These are phyloP conservation scores for Sarcophaga bullata DNA, from an alignment of 1,140 invertebrate genomes.

Conservation along the genomic window DNA sequence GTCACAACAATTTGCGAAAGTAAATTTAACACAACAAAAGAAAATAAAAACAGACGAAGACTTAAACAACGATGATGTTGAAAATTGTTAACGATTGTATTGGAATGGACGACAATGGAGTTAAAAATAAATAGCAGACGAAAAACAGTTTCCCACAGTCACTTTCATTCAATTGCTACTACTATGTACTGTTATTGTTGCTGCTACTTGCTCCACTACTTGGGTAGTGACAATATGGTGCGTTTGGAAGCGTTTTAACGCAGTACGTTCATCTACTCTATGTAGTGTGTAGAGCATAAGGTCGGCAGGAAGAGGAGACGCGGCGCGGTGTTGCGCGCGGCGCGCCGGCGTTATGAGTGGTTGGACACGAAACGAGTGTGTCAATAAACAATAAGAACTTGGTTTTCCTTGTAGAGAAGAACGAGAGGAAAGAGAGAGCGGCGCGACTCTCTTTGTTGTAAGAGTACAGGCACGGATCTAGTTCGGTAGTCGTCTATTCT, in stretches of 20 bases:
- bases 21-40: not conserved
- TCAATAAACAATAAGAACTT: constrained; percentile 6
- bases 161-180: not conserved
- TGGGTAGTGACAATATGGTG: not conserved
- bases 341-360: not conserved
- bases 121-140: not conserved
- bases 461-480: too few species aligned
- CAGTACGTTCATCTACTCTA: not conserved
- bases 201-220: not conserved
- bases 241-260: too few species aligned
- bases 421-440: too few species aligned
- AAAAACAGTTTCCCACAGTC: not conserved
- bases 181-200: not conserved
- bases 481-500: too few species aligned
- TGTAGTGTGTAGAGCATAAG: too few species aligned
- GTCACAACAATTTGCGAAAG: not conserved
- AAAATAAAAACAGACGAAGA: not conserved
- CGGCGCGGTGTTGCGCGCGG: too few species aligned
- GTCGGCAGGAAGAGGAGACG: too few species aligned
- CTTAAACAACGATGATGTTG: not conserved
- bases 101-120: not conserved
- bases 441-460: too few species aligned
- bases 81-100: not conserved
- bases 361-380: constrained; percentile 8
- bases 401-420: too few species aligned